Base-by-base conservation (phyloP, 2,888 invertebrate species). In the Chelonus formosanus region DNA sequence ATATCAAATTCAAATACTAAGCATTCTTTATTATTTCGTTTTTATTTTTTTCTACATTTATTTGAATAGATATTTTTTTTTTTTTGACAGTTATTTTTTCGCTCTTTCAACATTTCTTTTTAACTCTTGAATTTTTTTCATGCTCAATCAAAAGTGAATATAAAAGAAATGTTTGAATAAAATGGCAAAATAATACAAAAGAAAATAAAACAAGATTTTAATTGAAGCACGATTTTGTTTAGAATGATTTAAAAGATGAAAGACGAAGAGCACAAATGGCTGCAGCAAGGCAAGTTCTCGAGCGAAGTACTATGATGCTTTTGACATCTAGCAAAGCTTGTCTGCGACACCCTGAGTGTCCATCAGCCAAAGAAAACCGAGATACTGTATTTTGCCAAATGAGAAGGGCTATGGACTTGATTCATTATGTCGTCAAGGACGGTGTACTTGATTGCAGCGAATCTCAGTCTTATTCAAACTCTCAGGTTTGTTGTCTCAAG, bases 331-430 rank as follows among this genome's bases (percentile, higher is more conserved):
- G 97, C 73, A 99, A 98, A 93, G 92, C 97, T 20, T 96, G 96
- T 82, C 87, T 98, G 72, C 89, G 97, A 77, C 98, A 98, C 86
- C 96, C 97, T 31, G 96, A 97, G 76, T 95, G 96, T 84, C 90
- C 92, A 57, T 92, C 95, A 63, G 96, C 98, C 0, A 90, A 95
- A 71, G 96, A 97, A 85, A 98, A 97, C 85, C 89, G 98, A 5
- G 98, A 98, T 84, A 97, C 97, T 0, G 97, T 99, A 54, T 98
- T 98, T 87, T 96, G 96, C 83, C 97, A 97, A 86, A 98, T 98
- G 94, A 88, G 97, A 69, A 89, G 96, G 71, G 97, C 98, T 34
- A 94, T 98, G 91, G 97, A 98, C 86, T 89, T 98, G 72, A 96
- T 99, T 75, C 97, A 98, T 86, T 96, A 95, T 85, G 97, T 98